Percentiles rank a stretch among this genome's conserved stretches.
These are phyloP conservation scores for Melanerpes formicivorus DNA, from an alignment of 2,113 vertebrate species.

Conservation along the genomic window DNA sequence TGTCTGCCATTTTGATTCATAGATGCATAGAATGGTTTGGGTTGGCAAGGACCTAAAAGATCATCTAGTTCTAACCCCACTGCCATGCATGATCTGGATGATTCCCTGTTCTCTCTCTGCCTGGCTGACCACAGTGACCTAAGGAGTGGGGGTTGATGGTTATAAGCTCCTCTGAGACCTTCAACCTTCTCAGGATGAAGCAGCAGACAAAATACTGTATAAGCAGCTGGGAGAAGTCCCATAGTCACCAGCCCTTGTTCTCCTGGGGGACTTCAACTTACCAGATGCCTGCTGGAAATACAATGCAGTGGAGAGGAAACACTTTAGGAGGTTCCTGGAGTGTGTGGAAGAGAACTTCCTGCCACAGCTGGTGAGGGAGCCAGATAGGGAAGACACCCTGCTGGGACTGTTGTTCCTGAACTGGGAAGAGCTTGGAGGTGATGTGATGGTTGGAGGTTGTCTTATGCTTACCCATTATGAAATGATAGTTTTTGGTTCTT, in stretches of 20 bases:
- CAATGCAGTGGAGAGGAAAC: background rate
- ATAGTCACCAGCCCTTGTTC: background rate
- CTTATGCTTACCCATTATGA: background rate
- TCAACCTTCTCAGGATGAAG: background rate
- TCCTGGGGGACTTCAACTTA: background rate
- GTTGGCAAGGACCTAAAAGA: too few species aligned
- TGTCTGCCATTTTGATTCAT: background rate
- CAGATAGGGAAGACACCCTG: background rate
- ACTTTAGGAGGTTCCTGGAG: background rate
- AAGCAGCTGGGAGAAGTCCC: background rate
- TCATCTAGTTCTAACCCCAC: too few species aligned
- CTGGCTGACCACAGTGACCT: background rate
- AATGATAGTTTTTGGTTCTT: background rate
- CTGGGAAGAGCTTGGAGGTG: background rate
- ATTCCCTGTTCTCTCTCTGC: background rate
- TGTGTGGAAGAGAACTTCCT: background rate
- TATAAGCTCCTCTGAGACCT: background rate
- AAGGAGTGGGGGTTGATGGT: rapidly evolving
- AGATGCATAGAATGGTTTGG: too few species aligned
- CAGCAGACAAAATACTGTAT: background rate
- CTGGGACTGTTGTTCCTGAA: background rate
- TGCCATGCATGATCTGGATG: background rate
- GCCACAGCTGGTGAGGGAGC: background rate
- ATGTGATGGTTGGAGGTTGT: background rate
- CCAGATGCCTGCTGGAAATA: background rate